Conservation (phyloP, 2,113 vertebrate genomes). For the Pseudopipra pipra region DNA sequence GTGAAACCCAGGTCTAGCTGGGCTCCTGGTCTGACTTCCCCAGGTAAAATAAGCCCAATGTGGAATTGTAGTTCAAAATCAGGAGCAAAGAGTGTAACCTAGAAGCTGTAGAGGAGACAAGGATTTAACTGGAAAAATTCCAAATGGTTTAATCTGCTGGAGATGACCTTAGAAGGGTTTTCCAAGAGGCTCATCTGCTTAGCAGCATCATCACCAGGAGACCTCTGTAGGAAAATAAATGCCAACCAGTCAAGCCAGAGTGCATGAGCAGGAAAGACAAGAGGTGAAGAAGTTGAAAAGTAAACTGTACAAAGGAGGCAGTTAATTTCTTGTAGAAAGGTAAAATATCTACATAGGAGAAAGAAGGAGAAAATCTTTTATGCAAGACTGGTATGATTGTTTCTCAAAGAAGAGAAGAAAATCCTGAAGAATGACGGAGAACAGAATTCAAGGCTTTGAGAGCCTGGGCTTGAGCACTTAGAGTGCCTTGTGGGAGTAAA, state of each 20-base stretch:
- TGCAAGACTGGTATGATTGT: background rate
- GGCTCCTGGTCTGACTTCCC: background rate
- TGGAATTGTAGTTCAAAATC: background rate
- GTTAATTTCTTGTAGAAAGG: background rate
- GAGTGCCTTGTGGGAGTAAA: background rate
- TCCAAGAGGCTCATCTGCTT: background rate
- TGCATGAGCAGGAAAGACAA: background rate
- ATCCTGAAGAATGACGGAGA: background rate
- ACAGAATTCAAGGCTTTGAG: background rate
- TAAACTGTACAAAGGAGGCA: rapidly evolving
- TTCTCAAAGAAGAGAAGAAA: background rate
- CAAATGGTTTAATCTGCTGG: background rate
- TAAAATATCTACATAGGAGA: background rate
- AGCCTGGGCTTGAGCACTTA: background rate
- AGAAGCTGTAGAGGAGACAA: background rate
- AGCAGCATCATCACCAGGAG: background rate
- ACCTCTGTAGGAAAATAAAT: background rate
- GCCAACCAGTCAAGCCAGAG: background rate
- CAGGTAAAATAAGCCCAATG: background rate
- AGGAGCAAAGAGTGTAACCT: background rate
- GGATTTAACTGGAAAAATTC: background rate
- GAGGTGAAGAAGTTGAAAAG: background rate
- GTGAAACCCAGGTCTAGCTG: background rate
- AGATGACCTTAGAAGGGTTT: background rate
- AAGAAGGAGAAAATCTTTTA: background rate